Evolutionary conservation across 1,140 invertebrate genomes (phyloP).

Genomic region (Aphidius gifuensis): DNA sequence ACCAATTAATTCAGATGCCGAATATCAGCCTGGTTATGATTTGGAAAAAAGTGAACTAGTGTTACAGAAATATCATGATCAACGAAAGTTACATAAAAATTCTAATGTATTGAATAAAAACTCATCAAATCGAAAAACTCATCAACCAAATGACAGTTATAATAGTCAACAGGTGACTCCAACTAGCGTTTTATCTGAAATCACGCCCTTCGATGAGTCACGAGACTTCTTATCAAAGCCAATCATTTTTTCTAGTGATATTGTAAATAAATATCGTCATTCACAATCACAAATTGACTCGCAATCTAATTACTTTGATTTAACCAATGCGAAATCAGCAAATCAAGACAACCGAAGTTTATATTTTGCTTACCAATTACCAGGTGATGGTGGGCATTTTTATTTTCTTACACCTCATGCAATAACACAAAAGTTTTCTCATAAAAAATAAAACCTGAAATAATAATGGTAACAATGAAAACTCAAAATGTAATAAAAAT

Average conservation of each 20-base stretch:
- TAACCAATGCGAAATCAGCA: slow-evolving; percentile 31
- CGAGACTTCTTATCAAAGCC: slow-evolving; percentile 32
- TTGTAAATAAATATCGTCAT: slow-evolving; percentile 56
- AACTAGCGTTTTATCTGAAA: slow-evolving; percentile 23
- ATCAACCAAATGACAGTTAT: slow-evolving; percentile 30
- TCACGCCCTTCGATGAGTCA: slow-evolving; percentile 28
- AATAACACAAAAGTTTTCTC: not conserved
- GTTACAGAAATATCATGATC: not conserved
- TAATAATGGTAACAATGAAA: no score
- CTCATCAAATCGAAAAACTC: not conserved
- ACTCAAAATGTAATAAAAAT: no score
- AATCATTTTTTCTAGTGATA: slow-evolving; percentile 50
- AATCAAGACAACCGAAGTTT: slow-evolving; percentile 51
- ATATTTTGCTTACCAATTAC: slow-evolving; percentile 66
- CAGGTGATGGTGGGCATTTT: slow-evolving; percentile 68
- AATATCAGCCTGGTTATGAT: slow-evolving; percentile 56
- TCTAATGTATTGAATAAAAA: no score
- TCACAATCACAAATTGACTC: slow-evolving; percentile 56
- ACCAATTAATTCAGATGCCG: slow-evolving; percentile 65
- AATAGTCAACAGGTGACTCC: slow-evolving; percentile 25
- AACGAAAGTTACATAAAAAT: no score
- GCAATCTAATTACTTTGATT: slow-evolving; percentile 55
- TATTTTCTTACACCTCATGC: slow-evolving; percentile 71
- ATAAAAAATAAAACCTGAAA: no score
- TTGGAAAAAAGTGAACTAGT: slow-evolving; percentile 32